Conservation (phyloP, 2,888 invertebrate genomes). For the Himalopsyche tibetana region DNA sequence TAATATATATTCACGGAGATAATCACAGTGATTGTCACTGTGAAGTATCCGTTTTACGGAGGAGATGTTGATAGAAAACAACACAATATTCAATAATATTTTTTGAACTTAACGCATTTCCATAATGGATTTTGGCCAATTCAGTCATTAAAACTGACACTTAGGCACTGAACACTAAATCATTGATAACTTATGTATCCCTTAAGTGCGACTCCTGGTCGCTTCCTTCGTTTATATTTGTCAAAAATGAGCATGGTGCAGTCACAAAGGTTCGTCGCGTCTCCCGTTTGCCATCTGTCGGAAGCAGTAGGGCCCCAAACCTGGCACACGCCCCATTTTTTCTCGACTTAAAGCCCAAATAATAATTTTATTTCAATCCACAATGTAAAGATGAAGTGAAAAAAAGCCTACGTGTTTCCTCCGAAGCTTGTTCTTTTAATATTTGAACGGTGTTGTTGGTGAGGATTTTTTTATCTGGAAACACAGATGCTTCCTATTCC, state of each 20-base stretch:
- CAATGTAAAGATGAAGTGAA: constrained; percentile 55
- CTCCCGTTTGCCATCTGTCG: constrained; percentile 64
- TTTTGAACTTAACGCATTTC: too few relatives aligned
- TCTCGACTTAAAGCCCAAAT: constrained; percentile 45
- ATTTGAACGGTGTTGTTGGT: constrained; percentile 29
- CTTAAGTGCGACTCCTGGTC: constrained; percentile 17
- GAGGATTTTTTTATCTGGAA: constrained; percentile 35
- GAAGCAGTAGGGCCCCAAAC: constrained; percentile 60
- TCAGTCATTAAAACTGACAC: too few relatives aligned
- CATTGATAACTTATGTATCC: too few relatives aligned
- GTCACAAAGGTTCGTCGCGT: constrained; percentile 56
- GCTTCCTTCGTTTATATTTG: constrained; percentile 60
- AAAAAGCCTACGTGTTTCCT: constrained; percentile 35
- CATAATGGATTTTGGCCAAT: too few relatives aligned
- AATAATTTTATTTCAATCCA: constrained; percentile 62
- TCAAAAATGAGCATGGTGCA: constrained; percentile 59
- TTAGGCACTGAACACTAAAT: too few relatives aligned
- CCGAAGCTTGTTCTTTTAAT: constrained; percentile 1
- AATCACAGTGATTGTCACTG: too few relatives aligned
- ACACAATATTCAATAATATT: too few relatives aligned
- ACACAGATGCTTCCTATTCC: constrained; percentile 16
- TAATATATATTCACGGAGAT: too few relatives aligned
- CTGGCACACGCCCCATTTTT: constrained; percentile 64
- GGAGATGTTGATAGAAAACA: too few relatives aligned
- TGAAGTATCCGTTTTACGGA: too few relatives aligned